Conservation (phyloP, 2,797 vertebrate species). For the Hippopotamyrus pictus region DNA sequence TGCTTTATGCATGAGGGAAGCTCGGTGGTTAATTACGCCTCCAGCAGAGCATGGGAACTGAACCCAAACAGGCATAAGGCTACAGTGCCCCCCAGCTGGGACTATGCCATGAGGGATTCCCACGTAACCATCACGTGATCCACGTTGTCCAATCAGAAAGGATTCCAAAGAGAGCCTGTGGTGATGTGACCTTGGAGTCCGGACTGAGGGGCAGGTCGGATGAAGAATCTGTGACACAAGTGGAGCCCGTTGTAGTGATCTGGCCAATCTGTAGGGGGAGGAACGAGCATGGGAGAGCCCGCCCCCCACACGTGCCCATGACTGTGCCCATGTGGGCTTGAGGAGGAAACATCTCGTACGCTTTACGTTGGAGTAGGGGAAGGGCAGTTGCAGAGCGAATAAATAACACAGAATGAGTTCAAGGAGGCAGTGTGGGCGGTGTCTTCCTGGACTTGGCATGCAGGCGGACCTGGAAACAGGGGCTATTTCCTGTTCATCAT, state of each 20-base stretch:
- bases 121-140: neutral
- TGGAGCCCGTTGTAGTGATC: conserved; percentile 33
- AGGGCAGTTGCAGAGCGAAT: neutral
- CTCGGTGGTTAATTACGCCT: neutral
- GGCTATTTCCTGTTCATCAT: conserved; percentile 1
- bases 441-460: neutral
- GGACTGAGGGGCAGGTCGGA: conserved; percentile 29
- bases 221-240: conserved; percentile 25
- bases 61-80: neutral
- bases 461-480: neutral
- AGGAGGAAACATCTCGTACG: neutral
- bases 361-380: neutral
- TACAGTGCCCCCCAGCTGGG: neutral
- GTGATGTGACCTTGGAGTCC: neutral
- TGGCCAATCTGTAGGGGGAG: neutral
- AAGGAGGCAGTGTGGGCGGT: neutral
- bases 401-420: neutral
- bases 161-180: neutral
- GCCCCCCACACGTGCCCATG: too few species aligned
- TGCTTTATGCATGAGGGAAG: neutral
- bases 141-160: neutral
- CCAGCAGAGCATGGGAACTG: neutral
- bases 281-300: neutral
- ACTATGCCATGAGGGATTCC: neutral
- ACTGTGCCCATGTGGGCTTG: neutral